Conservation (phyloP, 2,888 invertebrate species). For the Patella caerulea region DNA sequence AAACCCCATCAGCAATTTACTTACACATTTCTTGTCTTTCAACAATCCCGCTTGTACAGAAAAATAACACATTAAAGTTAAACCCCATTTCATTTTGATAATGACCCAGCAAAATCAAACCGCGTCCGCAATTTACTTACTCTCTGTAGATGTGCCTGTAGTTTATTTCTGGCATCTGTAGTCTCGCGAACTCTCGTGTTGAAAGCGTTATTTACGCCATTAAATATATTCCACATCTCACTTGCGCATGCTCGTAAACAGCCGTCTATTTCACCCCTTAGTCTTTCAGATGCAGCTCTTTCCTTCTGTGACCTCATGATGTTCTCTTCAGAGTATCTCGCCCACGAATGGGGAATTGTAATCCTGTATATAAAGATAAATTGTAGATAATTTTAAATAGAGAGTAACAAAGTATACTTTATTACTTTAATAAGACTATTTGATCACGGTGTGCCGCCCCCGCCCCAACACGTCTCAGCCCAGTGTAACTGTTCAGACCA, state of each 20-base stretch:
- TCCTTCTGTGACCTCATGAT: constrained; percentile 71
- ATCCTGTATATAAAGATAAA: constrained; percentile 73
- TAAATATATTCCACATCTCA: constrained; percentile 72
- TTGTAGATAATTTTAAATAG: too few relatives aligned
- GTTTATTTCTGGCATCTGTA: constrained; percentile 70
- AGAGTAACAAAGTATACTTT: too few relatives aligned
- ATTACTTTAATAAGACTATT: too few relatives aligned
- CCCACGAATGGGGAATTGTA: constrained; percentile 77
- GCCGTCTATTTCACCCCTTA: constrained; percentile 70
- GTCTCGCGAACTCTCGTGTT: constrained; percentile 69
- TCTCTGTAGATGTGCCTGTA: constrained; percentile 70
- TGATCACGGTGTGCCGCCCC: too few relatives aligned
- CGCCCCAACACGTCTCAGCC: too few relatives aligned
- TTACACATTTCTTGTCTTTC: too few relatives aligned
- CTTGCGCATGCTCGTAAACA: constrained; percentile 68
- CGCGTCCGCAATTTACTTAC: constrained; percentile 42
- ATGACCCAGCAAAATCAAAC: too few relatives aligned
- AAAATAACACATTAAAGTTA: too few relatives aligned
- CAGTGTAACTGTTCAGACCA: too few relatives aligned
- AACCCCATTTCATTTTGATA: too few relatives aligned
- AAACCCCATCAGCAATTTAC: too few relatives aligned
- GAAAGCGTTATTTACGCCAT: constrained; percentile 70
- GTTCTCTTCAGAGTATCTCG: constrained; percentile 71
- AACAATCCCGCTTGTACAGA: too few relatives aligned
- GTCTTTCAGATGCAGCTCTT: constrained; percentile 67